Base-by-base conservation (phyloP, 2,113 vertebrate genomes). In the Nicator chloris region DNA sequence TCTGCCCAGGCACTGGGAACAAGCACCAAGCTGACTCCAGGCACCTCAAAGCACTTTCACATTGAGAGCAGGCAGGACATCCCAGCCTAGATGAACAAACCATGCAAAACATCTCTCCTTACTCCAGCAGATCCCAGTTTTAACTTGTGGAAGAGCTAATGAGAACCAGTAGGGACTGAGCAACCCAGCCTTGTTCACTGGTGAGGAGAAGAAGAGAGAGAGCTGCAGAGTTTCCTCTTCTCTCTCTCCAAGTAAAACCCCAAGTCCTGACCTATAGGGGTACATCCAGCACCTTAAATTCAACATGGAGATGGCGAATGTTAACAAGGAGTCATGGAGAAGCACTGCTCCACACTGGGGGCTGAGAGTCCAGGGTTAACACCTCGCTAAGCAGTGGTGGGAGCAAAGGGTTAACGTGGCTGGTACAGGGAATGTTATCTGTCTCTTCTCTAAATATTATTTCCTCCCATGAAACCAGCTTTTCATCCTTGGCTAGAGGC, bases 401-500 rank as follows among this genome's bases (percentile, higher is more conserved):
- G 33, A 92, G 33, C 27, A 50, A 92, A 87, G 92, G 65, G 92
- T 97, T 96, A 96, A 96, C 1, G 0, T 0, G 1, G 57, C 6
- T 21, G 63, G 59, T 85, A 77, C 64, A 91, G 86, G 69, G 73
- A 92, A 80, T 13, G 51, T 87, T 94, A 93, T 96, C 95, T 63
- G 39, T 79, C 96, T 96, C 81, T 92, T 95, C 63, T 94, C 96
- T 96, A 97, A 97, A 96, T 95, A 97, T 95, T 97, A 95, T 97
- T 97, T 96, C 92, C 94, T 97, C 95, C 96, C 95, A 91, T 94
- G 95, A 96, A 97, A 97, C 92, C 83, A 87, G 95, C 95, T 97
- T 97, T 96, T 96, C 97, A 96, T 96, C 95, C 96, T 95, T 95
- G 95, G 95, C 95, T 95, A 86, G 96, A 97, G 96, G 96, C 95